phyloP scores from a whole-genome alignment of 2,888 invertebrate genomes.

The Eupithecia vulgata region DNA sequence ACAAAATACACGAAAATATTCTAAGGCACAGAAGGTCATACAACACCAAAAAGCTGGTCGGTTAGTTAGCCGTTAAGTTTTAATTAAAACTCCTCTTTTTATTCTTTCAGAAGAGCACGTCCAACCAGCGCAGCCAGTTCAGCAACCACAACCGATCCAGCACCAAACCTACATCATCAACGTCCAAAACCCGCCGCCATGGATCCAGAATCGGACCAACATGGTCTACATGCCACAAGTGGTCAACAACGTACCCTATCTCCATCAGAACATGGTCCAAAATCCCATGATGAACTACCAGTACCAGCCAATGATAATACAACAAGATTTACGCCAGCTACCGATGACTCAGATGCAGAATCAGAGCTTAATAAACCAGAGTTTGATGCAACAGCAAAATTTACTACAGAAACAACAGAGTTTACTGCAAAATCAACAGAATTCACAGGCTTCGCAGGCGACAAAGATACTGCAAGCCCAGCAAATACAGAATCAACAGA shows the following conservation, averaged over 20 bases:
- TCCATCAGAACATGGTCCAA: slow-evolving; percentile 67
- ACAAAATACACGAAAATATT: too few species aligned
- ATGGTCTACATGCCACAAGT: slow-evolving; percentile 73
- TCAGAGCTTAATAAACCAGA: slow-evolving; percentile 31
- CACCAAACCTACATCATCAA: slow-evolving; percentile 69
- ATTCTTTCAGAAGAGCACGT: slow-evolving; percentile 64
- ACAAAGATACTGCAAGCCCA: slow-evolving; percentile 5
- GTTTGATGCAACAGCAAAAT: slow-evolving; percentile 37
- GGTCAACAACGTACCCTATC: slow-evolving; percentile 62
- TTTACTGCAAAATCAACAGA: slow-evolving; percentile 9
- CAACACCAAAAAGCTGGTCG: too few species aligned
- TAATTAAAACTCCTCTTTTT: slow-evolving; percentile 21
- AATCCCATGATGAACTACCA: slow-evolving; percentile 69
- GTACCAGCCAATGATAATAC: slow-evolving; percentile 65
- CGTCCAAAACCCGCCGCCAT: slow-evolving; percentile 76
- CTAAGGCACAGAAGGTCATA: too few species aligned
- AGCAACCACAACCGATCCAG: slow-evolving; percentile 53
- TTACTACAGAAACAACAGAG: slow-evolving; percentile 7
- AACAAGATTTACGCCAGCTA: slow-evolving; percentile 53
- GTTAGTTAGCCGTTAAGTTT: too few species aligned
- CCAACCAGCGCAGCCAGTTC: slow-evolving; percentile 49
- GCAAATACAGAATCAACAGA: slow-evolving; percentile 12
- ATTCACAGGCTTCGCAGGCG: neutral
- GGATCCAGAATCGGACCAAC: slow-evolving; percentile 70
- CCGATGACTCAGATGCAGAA: slow-evolving; percentile 32